Evolutionary conservation across 2,797 vertebrate species (phyloP).

Genomic region (Siniperca undulata): DNA sequence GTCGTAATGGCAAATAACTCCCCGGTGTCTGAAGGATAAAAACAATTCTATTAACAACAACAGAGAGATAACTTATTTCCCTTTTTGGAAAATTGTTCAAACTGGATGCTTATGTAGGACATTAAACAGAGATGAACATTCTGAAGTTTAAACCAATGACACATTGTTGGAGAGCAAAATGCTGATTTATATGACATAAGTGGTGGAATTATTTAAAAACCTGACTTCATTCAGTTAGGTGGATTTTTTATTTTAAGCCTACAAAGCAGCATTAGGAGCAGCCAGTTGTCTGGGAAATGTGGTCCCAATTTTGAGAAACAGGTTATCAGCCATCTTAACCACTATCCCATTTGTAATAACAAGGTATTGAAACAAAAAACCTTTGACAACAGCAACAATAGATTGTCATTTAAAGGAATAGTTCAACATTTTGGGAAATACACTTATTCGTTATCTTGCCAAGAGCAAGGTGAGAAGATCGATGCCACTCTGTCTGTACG

Average conservation of each 20-base stretch:
- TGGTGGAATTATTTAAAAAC: background rate
- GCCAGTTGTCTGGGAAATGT: background rate
- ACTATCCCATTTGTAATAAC: background rate
- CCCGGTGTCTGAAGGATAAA: constrained; percentile 86
- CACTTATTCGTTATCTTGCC: background rate
- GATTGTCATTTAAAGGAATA: background rate
- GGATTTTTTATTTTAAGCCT: background rate
- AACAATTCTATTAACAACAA: background rate
- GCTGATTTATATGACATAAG: background rate
- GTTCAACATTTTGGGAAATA: background rate
- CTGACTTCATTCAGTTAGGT: background rate
- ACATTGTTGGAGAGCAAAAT: background rate
- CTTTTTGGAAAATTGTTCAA: background rate
- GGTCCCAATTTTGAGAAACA: constrained; percentile 3
- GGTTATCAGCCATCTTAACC: background rate
- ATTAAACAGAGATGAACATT: background rate
- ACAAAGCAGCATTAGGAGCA: background rate
- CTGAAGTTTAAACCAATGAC: background rate
- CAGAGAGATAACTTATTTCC: background rate
- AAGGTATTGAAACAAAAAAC: background rate
- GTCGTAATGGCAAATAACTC: constrained; percentile 92
- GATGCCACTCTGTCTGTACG: background rate
- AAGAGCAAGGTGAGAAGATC: background rate
- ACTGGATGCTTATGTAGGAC: background rate
- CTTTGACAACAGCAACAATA: background rate